Evolutionary conservation across 2,797 vertebrate species (phyloP).

Genomic region (Rhynchonycteris naso): DNA sequence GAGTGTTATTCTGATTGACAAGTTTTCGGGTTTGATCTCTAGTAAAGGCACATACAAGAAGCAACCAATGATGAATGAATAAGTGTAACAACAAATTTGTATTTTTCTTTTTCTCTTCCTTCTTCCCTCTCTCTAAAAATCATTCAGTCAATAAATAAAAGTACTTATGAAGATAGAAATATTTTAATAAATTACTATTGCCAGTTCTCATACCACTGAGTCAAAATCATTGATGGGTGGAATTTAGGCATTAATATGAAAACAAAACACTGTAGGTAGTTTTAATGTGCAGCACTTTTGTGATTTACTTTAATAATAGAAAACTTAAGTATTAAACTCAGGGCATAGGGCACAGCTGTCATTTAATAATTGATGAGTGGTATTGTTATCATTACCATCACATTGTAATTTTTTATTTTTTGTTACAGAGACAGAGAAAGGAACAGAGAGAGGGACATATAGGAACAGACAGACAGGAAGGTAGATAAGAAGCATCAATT

Average conservation of each 20-base stretch:
- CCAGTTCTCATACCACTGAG: background rate
- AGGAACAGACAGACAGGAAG: no score
- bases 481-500: no score
- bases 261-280: background rate
- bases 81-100: no score
- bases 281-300: background rate
- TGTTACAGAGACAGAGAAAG: no score
- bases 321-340: background rate
- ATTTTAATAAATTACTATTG: background rate
- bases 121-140: no score
- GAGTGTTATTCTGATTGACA: no score
- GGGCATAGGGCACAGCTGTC: background rate
- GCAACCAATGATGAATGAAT: no score
- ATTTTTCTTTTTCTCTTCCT: no score
- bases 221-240: background rate
- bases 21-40: no score
- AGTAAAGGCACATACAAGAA: no score
- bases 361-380: background rate
- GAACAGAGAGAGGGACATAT: no score
- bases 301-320: background rate
- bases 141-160: background rate
- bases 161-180: background rate
- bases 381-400: background rate
- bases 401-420: background rate
- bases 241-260: background rate